Evolutionary conservation across 37 sponge, comb jelly and placozoan genomes (phyloP).

Genomic region (Aphrocallistes beatrix): DNA sequence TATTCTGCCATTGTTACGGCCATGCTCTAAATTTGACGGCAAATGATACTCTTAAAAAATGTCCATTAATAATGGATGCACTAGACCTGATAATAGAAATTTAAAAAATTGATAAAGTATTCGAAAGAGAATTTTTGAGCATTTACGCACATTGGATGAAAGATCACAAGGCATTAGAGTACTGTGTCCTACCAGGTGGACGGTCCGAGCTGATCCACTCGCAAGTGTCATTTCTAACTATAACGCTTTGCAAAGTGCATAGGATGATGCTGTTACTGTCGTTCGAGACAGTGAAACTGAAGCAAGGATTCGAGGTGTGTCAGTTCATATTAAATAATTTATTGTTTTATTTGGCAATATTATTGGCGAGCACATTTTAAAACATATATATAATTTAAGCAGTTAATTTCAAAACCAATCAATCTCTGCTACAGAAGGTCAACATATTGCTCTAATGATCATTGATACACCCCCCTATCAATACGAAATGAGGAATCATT

Average conservation of each 20-base stretch:
- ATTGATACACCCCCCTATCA: neutral
- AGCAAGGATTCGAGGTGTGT: too few relatives aligned
- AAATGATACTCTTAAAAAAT: slow-evolving; percentile 16
- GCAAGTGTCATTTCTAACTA: too few relatives aligned
- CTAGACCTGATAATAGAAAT: slow-evolving; percentile 22
- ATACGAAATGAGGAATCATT: neutral
- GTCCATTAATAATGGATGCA: slow-evolving; percentile 7
- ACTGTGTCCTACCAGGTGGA: too few relatives aligned
- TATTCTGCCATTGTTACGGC: slow-evolving; percentile 22
- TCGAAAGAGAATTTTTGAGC: too few relatives aligned
- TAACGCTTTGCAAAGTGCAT: too few relatives aligned
- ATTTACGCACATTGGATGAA: neutral
- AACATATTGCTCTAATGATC: neutral
- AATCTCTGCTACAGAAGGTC: neutral
- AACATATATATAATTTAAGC: neutral
- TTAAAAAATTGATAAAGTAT: slow-evolving; percentile 20
- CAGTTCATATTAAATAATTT: too few relatives aligned
- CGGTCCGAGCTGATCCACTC: too few relatives aligned
- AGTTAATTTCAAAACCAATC: neutral
- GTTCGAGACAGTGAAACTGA: too few relatives aligned
- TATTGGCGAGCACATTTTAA: too few relatives aligned
- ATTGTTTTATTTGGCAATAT: too few relatives aligned
- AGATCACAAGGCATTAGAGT: too few relatives aligned
- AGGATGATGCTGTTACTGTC: too few relatives aligned
- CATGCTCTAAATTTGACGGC: slow-evolving; percentile 30